A percentile compares a stretch with the other conserved stretches of the same genome.
These are phyloP conservation scores for Aplysia californica DNA, from an alignment of 1,140 invertebrate species.

Conservation along the genomic window DNA sequence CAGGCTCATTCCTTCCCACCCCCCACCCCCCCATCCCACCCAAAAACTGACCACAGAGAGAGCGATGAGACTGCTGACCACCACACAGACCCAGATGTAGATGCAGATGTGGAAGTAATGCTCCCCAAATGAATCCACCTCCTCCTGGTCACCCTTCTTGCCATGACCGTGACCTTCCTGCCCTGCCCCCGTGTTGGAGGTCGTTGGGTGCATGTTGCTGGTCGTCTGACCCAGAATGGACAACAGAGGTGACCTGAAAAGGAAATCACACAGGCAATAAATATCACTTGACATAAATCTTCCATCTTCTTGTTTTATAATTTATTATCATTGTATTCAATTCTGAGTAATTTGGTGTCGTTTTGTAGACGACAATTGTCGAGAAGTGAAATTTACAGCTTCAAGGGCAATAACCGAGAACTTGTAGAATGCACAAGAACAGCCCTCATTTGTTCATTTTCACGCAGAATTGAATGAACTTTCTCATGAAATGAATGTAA, in stretches of 20 bases:
- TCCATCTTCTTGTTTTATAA: neutral
- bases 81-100: conserved; percentile 29
- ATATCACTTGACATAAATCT: neutral
- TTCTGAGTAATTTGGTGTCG: neutral
- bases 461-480: neutral
- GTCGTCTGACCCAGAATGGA: conserved; percentile 6
- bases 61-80: conserved; percentile 27
- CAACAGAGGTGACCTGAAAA: neutral
- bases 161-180: neutral
- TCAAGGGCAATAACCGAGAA: no score
- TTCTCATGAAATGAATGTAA: no score
- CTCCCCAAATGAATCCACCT: conserved; percentile 22
- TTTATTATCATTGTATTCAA: neutral
- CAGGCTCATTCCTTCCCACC: neutral
- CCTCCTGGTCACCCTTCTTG: neutral
- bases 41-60: conserved; percentile 24
- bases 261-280: neutral
- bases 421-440: no score
- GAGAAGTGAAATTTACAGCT: neutral
- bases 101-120: conserved; percentile 31
- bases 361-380: neutral
- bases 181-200: neutral
- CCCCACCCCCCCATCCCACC: no score
- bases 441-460: no score
- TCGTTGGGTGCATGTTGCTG: neutral